Evolutionary conservation across 1,140 invertebrate species (phyloP).

Genomic region (Amyelois transitella): DNA sequence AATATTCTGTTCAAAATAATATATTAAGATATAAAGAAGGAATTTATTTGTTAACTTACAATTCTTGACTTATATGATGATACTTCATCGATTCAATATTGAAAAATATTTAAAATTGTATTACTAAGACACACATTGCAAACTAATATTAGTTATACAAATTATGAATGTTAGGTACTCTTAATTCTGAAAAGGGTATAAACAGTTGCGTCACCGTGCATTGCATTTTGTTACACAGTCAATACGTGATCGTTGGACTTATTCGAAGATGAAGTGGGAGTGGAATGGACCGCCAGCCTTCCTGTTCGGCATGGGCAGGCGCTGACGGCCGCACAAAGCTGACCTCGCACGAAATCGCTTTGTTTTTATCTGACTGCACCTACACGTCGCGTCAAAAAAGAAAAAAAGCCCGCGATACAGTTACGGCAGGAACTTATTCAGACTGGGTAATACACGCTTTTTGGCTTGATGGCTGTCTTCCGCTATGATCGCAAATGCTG

Average conservation of each 20-base stretch:
- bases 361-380: conserved; percentile 26
- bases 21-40: no score
- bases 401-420: conserved; percentile 4
- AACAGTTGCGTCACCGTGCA: neutral
- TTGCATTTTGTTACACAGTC: neutral
- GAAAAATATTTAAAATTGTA: no score
- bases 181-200: no score
- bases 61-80: no score
- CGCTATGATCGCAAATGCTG: neutral
- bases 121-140: no score
- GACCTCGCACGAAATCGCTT: conserved; percentile 31
- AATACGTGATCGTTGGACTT: neutral
- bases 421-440: conserved; percentile 1
- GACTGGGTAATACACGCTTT: neutral
- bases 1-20: no score
- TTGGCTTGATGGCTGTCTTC: neutral
- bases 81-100: no score
- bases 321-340: conserved; percentile 22
- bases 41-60: no score
- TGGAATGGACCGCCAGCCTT: conserved; percentile 4
- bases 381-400: conserved; percentile 15
- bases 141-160: no score
- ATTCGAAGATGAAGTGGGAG: conserved; percentile 4
- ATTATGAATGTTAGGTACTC: no score
- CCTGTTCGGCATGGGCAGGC: conserved; percentile 10